Base-by-base conservation (phyloP, 2,888 invertebrate genomes). In the Hemaris fuciformis region DNA sequence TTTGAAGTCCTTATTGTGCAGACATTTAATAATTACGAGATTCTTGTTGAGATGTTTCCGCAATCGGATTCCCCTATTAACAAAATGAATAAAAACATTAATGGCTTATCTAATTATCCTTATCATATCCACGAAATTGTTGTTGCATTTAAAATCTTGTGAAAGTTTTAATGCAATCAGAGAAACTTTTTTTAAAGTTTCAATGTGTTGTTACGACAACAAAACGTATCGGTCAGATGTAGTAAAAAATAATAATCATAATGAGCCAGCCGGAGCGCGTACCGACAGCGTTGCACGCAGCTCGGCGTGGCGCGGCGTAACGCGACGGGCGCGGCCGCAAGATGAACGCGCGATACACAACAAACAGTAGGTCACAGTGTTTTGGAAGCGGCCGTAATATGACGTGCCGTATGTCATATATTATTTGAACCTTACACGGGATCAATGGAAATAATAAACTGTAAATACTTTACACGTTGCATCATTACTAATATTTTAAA, bases 161-260 rank as follows among this genome's bases (percentile, higher is more conserved):
- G 43, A 0, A 2, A 6, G 7, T 43, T 20, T 43, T 43, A 20
- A 22, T 10, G 43, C 5, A 1, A 43, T 43, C 8, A 43, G 43
- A 20, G 10, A 43, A 20, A 43, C 43, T 8, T 7, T 43, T 22
- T n/a, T 20, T 25, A 27, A 23, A 31, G 20, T 46, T 22, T 7
- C 20, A 31, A 38, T 46, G 23, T 18, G 23, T 25, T 10, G 38
- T 25, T 60, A 38, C 53, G 22, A 41, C 66, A 65, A 72, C 67
- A 67, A 57, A 68, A 65, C 61, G 62, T 70, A 71, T 73, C 66
- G 61, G 64, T 65, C 65, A 58, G 64, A 70, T 69, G 71, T 65
- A 66, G 67, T 71, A 71, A 69, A 75, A 72, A 73, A 70, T 74
- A 73, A 74, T 74, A 77, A 79, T 77, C 71, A 74, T 20, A 59